These are phyloP conservation scores for Sylvilagus floridanus DNA, from an alignment of 2,797 vertebrate genomes.

Conservation along the genomic window DNA sequence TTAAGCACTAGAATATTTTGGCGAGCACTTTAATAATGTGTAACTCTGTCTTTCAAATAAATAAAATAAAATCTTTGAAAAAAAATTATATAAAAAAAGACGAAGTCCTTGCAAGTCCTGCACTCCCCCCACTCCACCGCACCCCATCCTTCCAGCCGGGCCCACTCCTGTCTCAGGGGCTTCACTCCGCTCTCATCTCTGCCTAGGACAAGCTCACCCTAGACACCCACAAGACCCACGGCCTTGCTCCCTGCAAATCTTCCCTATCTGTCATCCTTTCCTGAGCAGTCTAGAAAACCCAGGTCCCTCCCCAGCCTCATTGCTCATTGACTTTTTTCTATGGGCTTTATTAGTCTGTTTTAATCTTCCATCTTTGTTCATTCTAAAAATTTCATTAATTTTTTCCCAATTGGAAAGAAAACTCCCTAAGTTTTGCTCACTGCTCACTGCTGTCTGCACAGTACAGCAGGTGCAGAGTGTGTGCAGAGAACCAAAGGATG, in stretches of 20 bases:
- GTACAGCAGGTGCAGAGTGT: neutral
- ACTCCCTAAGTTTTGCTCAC: neutral
- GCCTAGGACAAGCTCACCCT: neutral
- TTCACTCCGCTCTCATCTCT: neutral
- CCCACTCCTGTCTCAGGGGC: neutral
- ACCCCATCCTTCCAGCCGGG: neutral
- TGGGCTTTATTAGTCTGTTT: neutral
- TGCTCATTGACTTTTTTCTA: neutral
- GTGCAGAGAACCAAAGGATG: neutral
- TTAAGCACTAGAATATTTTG: neutral
- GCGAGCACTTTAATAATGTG: neutral
- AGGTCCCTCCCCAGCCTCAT: neutral
- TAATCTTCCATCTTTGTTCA: neutral
- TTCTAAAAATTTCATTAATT: neutral
- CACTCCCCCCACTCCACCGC: neutral
- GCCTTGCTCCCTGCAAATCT: neutral
- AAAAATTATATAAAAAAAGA: no score
- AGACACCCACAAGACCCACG: neutral
- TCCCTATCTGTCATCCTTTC: neutral
- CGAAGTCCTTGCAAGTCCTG: neutral
- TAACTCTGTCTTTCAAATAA: no score
- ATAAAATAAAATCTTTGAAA: no score
- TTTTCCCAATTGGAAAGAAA: conserved; percentile 40
- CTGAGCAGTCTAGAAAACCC: neutral
- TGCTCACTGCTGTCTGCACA: neutral